Evolutionary conservation across 2,888 invertebrate species (phyloP).

Genomic region (Lithodes maja): DNA sequence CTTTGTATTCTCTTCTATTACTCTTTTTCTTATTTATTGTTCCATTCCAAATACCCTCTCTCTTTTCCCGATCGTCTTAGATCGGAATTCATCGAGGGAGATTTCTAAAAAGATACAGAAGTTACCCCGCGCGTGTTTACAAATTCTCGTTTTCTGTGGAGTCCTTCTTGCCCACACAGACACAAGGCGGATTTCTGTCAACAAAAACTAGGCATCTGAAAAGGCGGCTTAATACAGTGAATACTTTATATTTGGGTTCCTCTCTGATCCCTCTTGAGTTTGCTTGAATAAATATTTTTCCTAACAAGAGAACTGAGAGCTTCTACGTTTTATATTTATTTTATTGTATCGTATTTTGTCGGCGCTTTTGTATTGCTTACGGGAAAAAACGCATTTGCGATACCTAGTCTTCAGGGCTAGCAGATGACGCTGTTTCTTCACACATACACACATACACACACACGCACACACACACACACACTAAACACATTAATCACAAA

Average conservation of each 20-base stretch:
- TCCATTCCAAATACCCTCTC: not conserved
- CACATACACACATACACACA: not conserved
- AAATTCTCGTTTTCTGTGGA: not conserved
- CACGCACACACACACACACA: not conserved
- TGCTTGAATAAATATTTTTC: not conserved
- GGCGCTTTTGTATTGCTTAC: not conserved
- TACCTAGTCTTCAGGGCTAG: not conserved
- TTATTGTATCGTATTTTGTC: not conserved
- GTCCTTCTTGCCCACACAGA: not conserved
- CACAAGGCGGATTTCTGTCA: not conserved
- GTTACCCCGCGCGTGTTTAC: not conserved
- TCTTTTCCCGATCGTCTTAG: not conserved
- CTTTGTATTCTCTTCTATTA: not conserved
- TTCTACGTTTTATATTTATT: not conserved
- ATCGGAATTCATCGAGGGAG: not conserved
- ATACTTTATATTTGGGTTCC: not conserved
- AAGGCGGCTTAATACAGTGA: not conserved
- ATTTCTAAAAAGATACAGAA: not conserved
- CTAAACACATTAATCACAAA: not conserved
- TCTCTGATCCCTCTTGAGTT: not conserved
- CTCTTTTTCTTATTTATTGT: not conserved
- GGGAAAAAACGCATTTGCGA: not conserved
- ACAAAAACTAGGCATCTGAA: not conserved
- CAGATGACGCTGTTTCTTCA: not conserved
- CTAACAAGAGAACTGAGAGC: not conserved